Evolutionary conservation across 2,113 vertebrate genomes (phyloP).

Genomic region (Bombycilla garrulus): DNA sequence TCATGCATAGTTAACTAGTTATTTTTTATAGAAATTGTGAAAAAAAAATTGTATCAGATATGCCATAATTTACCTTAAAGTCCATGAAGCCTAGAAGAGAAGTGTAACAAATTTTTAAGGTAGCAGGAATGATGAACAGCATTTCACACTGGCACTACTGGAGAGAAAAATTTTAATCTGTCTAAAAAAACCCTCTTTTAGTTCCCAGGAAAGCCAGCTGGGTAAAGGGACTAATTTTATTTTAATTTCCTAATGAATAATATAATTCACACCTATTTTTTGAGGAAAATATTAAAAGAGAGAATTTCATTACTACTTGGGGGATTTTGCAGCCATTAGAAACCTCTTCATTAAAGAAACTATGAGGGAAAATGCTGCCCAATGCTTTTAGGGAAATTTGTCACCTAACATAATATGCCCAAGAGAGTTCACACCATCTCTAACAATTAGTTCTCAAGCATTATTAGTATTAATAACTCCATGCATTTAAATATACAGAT

Average conservation of each 20-base stretch:
- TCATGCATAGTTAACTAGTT: not conserved
- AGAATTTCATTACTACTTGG: not conserved
- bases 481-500: not conserved
- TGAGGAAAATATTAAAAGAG: not conserved
- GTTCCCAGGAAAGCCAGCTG: slow-evolving; percentile 29
- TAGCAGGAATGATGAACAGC: not conserved
- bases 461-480: not conserved
- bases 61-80: slow-evolving; percentile 5
- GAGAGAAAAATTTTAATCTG: not conserved
- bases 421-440: not conserved
- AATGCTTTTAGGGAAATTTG: not conserved
- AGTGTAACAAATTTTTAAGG: slow-evolving; percentile 8
- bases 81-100: not conserved
- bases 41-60: not conserved
- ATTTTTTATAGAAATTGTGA: slow-evolving; percentile 5
- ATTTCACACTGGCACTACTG: not conserved
- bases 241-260: not conserved
- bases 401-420: not conserved
- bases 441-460: not conserved
- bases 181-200: not conserved
- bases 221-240: not conserved
- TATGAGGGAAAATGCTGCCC: not conserved
- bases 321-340: not conserved
- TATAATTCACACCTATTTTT: not conserved
- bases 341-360: not conserved